Evolutionary conservation across 2,797 vertebrate genomes (phyloP).

Genomic region (Erithacus rubecula): DNA sequence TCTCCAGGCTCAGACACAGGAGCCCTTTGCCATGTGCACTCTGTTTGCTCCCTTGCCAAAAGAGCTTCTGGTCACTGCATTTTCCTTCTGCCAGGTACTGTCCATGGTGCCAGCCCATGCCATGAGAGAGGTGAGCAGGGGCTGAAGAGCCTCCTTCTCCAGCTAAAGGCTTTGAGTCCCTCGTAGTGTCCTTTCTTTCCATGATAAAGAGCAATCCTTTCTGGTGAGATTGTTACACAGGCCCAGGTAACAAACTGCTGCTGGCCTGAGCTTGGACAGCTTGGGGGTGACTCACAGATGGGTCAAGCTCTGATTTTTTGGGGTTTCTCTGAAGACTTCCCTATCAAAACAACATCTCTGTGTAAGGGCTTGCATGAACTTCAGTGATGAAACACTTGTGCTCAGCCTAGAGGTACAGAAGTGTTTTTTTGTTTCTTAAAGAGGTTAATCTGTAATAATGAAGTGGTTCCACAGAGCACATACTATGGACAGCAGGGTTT

Average conservation of each 20-base stretch:
- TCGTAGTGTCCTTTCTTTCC: background rate
- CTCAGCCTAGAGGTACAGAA: background rate
- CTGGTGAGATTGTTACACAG: background rate
- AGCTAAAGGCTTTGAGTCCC: background rate
- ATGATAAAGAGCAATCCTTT: background rate
- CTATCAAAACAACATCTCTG: background rate
- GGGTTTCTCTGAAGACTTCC: background rate
- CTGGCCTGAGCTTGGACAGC: background rate
- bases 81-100: fast-evolving
- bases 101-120: fast-evolving
- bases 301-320: background rate
- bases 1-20: background rate
- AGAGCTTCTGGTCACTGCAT: background rate
- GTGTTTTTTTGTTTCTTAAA: background rate
- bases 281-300: fast-evolving
- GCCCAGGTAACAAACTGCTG: background rate
- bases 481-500: background rate
- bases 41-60: background rate
- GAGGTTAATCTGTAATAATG: background rate
- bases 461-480: background rate
- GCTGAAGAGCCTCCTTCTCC: background rate
- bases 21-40: background rate
- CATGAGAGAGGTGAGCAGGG: background rate
- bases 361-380: background rate
- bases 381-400: background rate